phyloP scores from a whole-genome alignment of 2,888 invertebrate species.

The Epistrophe eligans region DNA sequence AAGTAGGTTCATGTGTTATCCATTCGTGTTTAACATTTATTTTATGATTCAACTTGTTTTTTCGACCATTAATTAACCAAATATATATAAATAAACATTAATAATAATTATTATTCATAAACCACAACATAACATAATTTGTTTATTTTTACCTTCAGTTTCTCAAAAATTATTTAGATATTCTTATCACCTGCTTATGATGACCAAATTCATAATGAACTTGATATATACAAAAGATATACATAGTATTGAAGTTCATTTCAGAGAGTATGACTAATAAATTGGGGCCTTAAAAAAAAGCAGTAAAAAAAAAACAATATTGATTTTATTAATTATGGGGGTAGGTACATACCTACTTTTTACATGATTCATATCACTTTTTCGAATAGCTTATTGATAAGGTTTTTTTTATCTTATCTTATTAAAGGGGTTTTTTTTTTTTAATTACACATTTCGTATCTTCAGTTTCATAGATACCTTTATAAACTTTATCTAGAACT shows the following conservation, averaged over 20 bases:
- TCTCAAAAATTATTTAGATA: neutral
- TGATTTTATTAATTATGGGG: neutral
- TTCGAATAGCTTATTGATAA: neutral
- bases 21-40: no score
- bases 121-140: neutral
- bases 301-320: neutral
- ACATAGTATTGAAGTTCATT: neutral
- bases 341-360: neutral
- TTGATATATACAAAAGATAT: neutral
- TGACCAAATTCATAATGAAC: conserved; percentile 9
- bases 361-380: conserved; percentile 16
- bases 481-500: conserved; percentile 22
- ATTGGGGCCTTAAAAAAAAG: neutral
- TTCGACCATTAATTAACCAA: neutral
- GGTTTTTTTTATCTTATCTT: neutral
- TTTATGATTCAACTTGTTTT: neutral
- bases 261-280: neutral
- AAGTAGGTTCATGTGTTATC: no score
- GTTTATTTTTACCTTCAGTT: neutral
- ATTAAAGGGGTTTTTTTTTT: neutral
- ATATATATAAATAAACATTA: neutral
- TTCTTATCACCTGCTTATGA: neutral
- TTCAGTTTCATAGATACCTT: neutral
- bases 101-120: neutral
- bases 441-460: neutral